Conservation (phyloP, 2,797 vertebrate species). For the Cetoscarus ocellatus region DNA sequence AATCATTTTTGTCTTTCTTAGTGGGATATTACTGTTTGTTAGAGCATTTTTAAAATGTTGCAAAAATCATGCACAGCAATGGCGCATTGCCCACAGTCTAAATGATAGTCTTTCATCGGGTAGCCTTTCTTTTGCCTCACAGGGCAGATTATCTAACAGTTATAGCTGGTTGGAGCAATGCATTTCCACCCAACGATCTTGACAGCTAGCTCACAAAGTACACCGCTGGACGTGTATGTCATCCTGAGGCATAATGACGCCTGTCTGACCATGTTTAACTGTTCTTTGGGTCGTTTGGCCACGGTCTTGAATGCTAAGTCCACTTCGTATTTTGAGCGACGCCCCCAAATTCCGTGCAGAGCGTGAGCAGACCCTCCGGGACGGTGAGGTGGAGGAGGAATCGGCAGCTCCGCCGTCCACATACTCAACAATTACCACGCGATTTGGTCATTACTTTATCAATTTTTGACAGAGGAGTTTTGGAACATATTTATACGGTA, state of each 20-base stretch:
- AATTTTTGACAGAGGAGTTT: conserved; percentile 66
- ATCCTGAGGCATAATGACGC: background rate
- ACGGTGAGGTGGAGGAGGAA: conserved; percentile 93
- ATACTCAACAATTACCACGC: conserved; percentile 71
- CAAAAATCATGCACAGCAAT: too few species aligned
- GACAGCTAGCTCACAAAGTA: background rate
- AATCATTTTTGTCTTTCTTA: too few species aligned
- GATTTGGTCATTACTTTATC: conserved; percentile 76
- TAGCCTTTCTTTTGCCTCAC: too few species aligned
- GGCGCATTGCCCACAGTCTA: too few species aligned
- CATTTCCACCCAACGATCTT: too few species aligned
- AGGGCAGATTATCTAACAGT: too few species aligned
- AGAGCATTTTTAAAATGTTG: too few species aligned
- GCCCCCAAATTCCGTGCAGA: conserved; percentile 93
- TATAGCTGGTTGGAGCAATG: too few species aligned
- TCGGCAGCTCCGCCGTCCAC: conserved; percentile 82
- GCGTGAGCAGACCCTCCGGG: conserved; percentile 92
- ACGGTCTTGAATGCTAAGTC: conserved; percentile 83
- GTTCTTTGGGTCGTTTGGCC: conserved; percentile 68
- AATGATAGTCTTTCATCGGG: too few species aligned
- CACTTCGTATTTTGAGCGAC: conserved; percentile 97
- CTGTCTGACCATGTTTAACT: conserved; percentile 9
- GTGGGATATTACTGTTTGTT: too few species aligned
- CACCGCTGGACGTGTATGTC: background rate
- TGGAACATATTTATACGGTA: conserved; percentile 60